Evolutionary conservation across 2,113 vertebrate species (phyloP).

Genomic region (Pelodiscus sinensis): DNA sequence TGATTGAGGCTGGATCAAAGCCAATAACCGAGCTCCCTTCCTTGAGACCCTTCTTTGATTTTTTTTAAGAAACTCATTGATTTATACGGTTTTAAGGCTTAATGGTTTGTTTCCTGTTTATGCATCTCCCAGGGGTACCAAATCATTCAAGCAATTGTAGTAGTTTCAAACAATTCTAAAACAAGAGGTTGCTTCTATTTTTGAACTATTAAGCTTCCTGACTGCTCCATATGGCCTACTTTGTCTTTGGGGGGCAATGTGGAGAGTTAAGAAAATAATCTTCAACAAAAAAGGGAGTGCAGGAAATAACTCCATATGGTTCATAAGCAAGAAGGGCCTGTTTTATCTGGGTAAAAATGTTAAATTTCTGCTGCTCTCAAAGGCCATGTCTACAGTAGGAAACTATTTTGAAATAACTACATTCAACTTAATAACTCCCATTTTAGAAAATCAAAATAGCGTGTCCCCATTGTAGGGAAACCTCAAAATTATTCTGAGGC

Average conservation of each 20-base stretch:
- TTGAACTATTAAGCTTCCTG: neutral
- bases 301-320: fast-evolving
- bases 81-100: neutral
- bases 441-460: no score
- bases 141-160: neutral
- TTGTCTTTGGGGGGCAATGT: fast-evolving
- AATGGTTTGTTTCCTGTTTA: neutral
- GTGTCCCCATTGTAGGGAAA: no score
- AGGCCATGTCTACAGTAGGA: no score
- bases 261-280: neutral
- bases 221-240: neutral
- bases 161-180: neutral
- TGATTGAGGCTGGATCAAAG: fast-evolving
- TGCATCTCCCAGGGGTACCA: neutral
- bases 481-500: no score
- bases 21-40: neutral
- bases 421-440: no score
- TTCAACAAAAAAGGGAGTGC: neutral
- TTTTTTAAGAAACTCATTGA: fast-evolving
- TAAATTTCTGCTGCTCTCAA: fast-evolving
- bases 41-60: neutral
- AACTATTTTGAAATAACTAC: no score
- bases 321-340: neutral
- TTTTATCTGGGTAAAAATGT: neutral
- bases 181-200: constrained; percentile 23